Evolutionary conservation across 2,888 invertebrate genomes (phyloP), one percentile per base, ranked within the genome.

Genomic region (Torymus auratus): DNA sequence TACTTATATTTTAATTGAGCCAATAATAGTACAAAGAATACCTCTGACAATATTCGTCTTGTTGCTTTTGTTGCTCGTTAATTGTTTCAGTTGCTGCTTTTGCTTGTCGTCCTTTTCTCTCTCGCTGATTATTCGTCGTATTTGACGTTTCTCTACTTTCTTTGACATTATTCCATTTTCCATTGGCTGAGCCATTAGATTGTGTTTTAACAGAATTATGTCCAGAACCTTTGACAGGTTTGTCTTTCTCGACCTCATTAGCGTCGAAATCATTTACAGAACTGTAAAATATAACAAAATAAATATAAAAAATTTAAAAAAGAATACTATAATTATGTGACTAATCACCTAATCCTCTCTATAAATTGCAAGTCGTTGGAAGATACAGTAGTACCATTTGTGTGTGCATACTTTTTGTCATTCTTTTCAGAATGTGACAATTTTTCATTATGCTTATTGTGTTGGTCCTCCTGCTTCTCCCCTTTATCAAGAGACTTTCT

Each of bases 401-500:
- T 91, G 80, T 91, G 91, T 82, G 88, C 86, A 86, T 91, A 91
- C 84, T 88, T 91, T 83, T 91, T 91, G 81, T 91, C 90, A 85
- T 85, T 89, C 84, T 90, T 91, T 62, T 90, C 89, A 73, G 88
- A 85, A 78, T 89, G 88, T 82, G 88, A 89, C 64, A 86, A 83
- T 85, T 86, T 90, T 80, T 86, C 86, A 85, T 86, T 90, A 83
- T 89, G 88, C 86, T 88, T 89, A 84, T 85, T 88, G 83, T 88
- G 90, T 79, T 88, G 88, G 56, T 90, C 90, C 81, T 91, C 89
- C 80, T 88, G 88, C 80, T 91, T 91, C 77, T 92, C 92, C 80
- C 91, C 90, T 87, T 92, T 92, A 80, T 92, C 92, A 75, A 92
- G 86, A 55, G 92, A 92, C 87, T 93, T 93, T 89, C 92, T 92